phyloP scores from a whole-genome alignment of 2,113 vertebrate genomes.

The Pandion haliaetus region DNA sequence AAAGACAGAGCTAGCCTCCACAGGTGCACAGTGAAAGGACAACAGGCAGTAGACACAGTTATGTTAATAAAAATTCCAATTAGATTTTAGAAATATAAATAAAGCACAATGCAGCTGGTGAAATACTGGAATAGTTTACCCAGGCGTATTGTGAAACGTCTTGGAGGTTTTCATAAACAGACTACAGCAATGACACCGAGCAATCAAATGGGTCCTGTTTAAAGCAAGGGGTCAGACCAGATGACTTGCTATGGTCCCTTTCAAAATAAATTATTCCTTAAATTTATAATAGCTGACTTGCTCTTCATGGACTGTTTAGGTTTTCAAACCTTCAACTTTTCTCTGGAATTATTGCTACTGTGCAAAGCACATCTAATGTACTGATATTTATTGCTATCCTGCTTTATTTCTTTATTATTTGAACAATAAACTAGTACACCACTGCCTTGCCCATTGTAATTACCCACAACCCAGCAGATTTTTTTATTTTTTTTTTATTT shows the following conservation, averaged over 20 bases:
- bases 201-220: neutral
- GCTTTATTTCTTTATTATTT: conserved; percentile 14
- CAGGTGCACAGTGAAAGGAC: neutral
- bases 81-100: neutral
- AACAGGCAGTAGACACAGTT: neutral
- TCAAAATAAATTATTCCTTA: neutral
- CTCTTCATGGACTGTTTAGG: neutral
- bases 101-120: neutral
- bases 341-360: neutral
- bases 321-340: neutral
- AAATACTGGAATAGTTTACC: neutral
- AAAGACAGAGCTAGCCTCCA: neutral
- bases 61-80: neutral
- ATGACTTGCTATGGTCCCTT: neutral
- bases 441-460: neutral
- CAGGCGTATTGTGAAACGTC: neutral
- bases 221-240: neutral
- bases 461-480: neutral
- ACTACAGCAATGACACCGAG: neutral
- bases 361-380: neutral
- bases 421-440: neutral
- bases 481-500: neutral
- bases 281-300: neutral
- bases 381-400: neutral
- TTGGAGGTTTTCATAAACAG: neutral